Evolutionary conservation across 2,888 invertebrate genomes (phyloP).

Genomic region (Lucinisca nassula): DNA sequence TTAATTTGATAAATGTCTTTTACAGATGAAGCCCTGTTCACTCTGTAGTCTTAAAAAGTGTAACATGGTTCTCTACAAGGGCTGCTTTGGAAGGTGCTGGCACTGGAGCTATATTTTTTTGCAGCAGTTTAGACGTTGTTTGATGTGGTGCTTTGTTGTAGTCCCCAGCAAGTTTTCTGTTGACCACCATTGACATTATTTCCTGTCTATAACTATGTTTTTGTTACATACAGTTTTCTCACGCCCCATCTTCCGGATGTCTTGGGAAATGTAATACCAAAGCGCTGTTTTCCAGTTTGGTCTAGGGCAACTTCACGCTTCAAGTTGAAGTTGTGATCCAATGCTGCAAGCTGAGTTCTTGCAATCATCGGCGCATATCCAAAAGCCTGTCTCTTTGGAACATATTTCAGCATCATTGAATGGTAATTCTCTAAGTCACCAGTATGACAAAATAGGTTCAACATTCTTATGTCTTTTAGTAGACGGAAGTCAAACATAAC

Average conservation of each 20-base stretch:
- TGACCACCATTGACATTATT: neutral
- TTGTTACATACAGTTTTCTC: neutral
- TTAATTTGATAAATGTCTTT: too few species aligned
- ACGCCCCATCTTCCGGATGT: neutral
- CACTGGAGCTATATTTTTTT: neutral
- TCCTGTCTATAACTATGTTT: neutral
- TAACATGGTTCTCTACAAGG: neutral
- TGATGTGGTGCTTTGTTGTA: neutral
- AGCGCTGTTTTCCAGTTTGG: neutral
- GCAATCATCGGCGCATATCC: conserved; percentile 36
- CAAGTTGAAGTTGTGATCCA: conserved; percentile 52
- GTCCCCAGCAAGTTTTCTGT: neutral
- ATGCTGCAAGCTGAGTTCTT: conserved; percentile 42
- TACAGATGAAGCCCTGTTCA: too few species aligned
- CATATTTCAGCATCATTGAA: conserved; percentile 51
- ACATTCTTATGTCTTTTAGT: conserved; percentile 39
- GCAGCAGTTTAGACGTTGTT: neutral
- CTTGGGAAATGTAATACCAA: neutral
- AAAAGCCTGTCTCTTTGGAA: conserved; percentile 54
- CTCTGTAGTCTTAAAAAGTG: neutral
- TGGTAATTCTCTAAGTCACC: conserved; percentile 59
- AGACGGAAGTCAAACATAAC: conserved; percentile 41
- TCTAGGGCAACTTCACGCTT: neutral
- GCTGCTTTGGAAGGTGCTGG: neutral
- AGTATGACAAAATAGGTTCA: conserved; percentile 61